Conservation (phyloP, 2,797 vertebrate genomes). For the Protosalanx chinensis region DNA sequence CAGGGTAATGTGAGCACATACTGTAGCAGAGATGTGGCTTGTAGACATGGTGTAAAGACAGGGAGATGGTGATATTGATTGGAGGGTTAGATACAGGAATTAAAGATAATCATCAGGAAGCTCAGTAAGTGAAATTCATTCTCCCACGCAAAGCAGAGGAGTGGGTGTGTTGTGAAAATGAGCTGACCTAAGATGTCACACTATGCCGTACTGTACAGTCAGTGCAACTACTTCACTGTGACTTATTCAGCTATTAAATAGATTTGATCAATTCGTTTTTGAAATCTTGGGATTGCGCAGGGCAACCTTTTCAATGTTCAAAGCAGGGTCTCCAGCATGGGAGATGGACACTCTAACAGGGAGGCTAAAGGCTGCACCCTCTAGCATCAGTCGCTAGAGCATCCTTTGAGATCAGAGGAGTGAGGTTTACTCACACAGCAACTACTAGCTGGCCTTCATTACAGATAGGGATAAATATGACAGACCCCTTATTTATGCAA, state of each 20-base stretch:
- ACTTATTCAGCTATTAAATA: background rate
- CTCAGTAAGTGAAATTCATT: slow-evolving; percentile 49
- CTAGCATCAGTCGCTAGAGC: no score
- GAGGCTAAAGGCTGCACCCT: no score
- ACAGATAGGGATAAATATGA: no score
- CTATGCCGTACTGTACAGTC: background rate
- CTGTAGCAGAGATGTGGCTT: slow-evolving; percentile 31
- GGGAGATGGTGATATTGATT: slow-evolving; percentile 49
- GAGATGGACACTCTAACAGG: no score
- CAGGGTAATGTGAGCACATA: slow-evolving; percentile 28
- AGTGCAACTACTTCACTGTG: background rate
- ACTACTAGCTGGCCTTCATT: no score
- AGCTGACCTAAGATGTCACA: background rate
- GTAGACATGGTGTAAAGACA: slow-evolving; percentile 40
- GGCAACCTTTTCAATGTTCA: no score
- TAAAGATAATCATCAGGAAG: slow-evolving; percentile 53
- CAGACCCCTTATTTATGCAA: no score
- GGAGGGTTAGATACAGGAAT: slow-evolving; percentile 44
- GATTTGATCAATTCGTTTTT: background rate
- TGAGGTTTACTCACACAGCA: no score
- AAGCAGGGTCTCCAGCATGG: no score
- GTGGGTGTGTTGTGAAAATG: background rate
- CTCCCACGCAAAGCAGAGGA: slow-evolving; percentile 11
- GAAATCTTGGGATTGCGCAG: no score
- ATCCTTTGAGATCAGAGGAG: no score